A percentile compares a stretch with the other conserved stretches of the same genome.
phyloP scores from a whole-genome alignment of 2,888 invertebrate genomes.

The Vesta saturnalis region DNA sequence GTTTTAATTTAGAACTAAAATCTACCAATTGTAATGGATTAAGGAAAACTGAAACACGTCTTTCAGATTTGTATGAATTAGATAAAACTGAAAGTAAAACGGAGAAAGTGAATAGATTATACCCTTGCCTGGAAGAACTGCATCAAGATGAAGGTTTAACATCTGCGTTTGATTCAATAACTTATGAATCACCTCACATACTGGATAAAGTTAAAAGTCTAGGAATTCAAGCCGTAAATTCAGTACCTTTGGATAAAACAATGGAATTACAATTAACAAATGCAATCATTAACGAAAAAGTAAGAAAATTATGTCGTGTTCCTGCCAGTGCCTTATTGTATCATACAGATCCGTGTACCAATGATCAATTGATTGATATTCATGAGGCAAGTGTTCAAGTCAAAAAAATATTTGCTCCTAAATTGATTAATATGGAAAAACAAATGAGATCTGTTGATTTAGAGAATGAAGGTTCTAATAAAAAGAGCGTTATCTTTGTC shows the following conservation, averaged over 20 bases:
- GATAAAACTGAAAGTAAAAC: not conserved
- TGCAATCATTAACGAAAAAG: slow-evolving; percentile 43
- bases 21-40: slow-evolving; percentile 18
- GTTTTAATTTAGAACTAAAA: not conserved
- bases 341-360: slow-evolving; percentile 39
- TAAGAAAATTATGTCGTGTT: slow-evolving; percentile 47
- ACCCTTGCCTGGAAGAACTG: slow-evolving; percentile 23
- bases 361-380: slow-evolving; percentile 34
- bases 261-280: slow-evolving; percentile 24
- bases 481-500: slow-evolving; percentile 71
- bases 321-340: slow-evolving; percentile 45
- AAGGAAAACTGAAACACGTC: slow-evolving; percentile 15
- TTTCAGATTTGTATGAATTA: slow-evolving; percentile 21
- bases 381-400: slow-evolving; percentile 40
- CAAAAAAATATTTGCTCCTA: slow-evolving; percentile 38
- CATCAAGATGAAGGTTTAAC: slow-evolving; percentile 13
- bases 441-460: slow-evolving; percentile 24
- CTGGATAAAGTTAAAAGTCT: slow-evolving; percentile 41
- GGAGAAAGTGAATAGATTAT: slow-evolving; percentile 10
- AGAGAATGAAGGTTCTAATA: not conserved
- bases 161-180: not conserved
- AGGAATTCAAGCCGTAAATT: slow-evolving; percentile 35
- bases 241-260: slow-evolving; percentile 7
- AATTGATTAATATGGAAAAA: slow-evolving; percentile 32
- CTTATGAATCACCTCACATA: not conserved